These are phyloP conservation scores for Oncorhynchus nerka DNA, from an alignment of 2,113 vertebrate species.

Conservation along the genomic window DNA sequence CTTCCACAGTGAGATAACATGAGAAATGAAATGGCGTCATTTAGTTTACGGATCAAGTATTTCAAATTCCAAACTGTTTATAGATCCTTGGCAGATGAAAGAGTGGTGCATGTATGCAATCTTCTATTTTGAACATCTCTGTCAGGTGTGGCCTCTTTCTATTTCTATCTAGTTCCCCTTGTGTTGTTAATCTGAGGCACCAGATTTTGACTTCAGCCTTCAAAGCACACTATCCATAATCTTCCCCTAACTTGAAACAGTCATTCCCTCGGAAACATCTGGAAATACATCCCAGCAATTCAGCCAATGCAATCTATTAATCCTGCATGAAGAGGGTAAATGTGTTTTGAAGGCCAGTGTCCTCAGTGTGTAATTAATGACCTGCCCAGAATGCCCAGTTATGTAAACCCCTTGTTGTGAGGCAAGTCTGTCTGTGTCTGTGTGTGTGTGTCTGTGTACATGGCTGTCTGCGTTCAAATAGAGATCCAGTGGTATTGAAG, in stretches of 20 bases:
- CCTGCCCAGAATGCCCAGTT: neutral
- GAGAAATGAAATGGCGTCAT: too few species aligned
- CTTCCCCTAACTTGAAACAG: neutral
- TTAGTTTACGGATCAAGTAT: too few species aligned
- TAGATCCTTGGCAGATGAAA: neutral
- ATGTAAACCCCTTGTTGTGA: neutral
- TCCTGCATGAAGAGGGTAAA: neutral
- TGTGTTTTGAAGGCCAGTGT: neutral
- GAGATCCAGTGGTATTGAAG: too few species aligned
- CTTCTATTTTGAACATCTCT: conserved; percentile 19
- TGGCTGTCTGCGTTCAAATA: neutral
- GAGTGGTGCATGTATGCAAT: neutral
- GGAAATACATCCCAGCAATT: too few species aligned
- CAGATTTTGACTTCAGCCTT: neutral
- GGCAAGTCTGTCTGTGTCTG: neutral
- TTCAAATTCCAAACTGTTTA: too few species aligned
- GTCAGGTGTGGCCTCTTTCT: neutral
- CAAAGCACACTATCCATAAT: neutral
- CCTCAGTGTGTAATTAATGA: neutral
- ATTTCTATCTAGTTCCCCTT: neutral
- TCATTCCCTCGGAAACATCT: too few species aligned
- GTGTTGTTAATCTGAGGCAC: neutral
- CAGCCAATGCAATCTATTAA: too few species aligned
- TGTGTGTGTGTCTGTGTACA: conserved; percentile 4
- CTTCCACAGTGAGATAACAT: too few species aligned